Evolutionary conservation across 2,888 invertebrate species (phyloP).

Genomic region (Andrena dorsata): DNA sequence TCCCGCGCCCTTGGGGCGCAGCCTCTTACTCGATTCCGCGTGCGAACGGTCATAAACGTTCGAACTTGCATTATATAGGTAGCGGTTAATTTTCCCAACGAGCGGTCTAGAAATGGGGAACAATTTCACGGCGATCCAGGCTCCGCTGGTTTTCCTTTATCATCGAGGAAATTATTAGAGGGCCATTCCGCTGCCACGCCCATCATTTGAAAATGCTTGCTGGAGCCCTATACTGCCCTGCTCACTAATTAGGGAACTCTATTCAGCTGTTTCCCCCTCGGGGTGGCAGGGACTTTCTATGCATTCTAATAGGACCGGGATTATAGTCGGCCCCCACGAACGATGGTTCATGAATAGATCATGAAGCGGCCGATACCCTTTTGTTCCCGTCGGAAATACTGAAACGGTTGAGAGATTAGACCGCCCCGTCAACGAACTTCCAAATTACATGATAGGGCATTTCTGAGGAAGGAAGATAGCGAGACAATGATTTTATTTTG

Average conservation of each 20-base stretch:
- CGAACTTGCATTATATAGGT: neutral
- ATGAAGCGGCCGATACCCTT: slow-evolving; percentile 23
- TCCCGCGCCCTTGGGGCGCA: neutral
- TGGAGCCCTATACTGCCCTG: slow-evolving; percentile 74
- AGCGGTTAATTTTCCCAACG: too few species aligned
- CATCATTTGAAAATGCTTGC: slow-evolving; percentile 67
- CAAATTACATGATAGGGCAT: slow-evolving; percentile 1
- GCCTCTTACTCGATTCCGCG: neutral
- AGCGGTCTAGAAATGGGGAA: neutral
- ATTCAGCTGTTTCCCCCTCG: slow-evolving; percentile 69
- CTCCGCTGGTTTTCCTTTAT: neutral
- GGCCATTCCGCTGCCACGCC: slow-evolving; percentile 50
- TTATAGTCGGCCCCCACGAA: slow-evolving; percentile 51
- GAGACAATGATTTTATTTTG: neutral
- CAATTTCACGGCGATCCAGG: neutral
- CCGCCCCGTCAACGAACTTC: slow-evolving; percentile 2
- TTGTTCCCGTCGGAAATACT: slow-evolving; percentile 32
- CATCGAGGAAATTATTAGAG: slow-evolving; percentile 23
- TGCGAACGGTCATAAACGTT: neutral
- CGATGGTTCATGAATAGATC: slow-evolving; percentile 55
- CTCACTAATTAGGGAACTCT: slow-evolving; percentile 78
- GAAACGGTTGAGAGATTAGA: slow-evolving; percentile 1
- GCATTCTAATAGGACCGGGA: slow-evolving; percentile 66
- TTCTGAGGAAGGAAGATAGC: neutral
- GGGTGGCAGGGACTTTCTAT: slow-evolving; percentile 56